Conservation (phyloP, 2,797 vertebrate genomes). For the Anisognathus igniventris region DNA sequence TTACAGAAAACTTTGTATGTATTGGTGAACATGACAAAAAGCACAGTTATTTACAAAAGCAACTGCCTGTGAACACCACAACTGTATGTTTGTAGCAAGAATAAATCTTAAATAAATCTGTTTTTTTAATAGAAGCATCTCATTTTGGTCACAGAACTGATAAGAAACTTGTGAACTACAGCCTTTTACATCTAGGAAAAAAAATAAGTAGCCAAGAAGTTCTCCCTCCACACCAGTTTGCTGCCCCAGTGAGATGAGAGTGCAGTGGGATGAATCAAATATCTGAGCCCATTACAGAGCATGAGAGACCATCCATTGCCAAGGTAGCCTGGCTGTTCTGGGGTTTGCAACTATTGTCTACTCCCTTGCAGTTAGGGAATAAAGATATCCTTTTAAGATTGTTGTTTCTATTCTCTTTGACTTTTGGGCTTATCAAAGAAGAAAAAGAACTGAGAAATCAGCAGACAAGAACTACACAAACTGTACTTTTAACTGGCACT, state of each 20-base stretch:
- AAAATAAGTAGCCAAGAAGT: not conserved
- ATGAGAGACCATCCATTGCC: not conserved
- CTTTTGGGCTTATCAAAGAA: not conserved
- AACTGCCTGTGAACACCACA: not conserved
- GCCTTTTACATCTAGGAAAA: not conserved
- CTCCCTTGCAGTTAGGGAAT: not conserved
- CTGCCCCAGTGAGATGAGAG: not conserved
- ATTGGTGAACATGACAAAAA: not conserved
- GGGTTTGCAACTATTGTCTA: not conserved
- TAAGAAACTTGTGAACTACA: not conserved
- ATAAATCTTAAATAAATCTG: not conserved
- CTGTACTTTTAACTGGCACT: not conserved
- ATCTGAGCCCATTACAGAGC: not conserved
- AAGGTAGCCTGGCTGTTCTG: not conserved
- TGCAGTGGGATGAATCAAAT: not conserved
- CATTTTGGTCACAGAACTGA: not conserved
- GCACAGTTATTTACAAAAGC: not conserved
- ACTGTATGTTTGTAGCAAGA: not conserved
- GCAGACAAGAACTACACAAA: not conserved
- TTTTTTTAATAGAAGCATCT: not conserved
- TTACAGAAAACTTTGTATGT: accelerated
- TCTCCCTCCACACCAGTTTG: not conserved
- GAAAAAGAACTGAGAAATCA: not conserved
- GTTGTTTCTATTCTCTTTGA: not conserved
- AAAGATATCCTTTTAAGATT: not conserved